Conservation (phyloP, 1,140 invertebrate species). For the Drosophila subpulchrella region DNA sequence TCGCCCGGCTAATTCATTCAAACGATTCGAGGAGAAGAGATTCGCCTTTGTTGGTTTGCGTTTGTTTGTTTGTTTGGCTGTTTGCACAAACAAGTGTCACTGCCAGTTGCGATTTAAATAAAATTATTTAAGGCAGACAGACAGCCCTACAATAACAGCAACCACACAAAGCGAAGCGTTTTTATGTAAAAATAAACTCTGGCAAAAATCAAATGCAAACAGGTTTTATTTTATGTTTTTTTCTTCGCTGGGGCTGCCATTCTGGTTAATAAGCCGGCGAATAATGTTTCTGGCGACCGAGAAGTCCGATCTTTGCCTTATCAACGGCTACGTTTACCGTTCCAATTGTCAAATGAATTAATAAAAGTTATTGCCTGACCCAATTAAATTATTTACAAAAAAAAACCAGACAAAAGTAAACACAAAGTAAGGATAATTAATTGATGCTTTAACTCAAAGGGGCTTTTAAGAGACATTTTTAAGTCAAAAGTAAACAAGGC, state of each 20-base stretch:
- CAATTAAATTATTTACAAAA: slow-evolving; percentile 3
- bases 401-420: background rate
- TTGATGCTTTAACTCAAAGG: background rate
- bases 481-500: background rate
- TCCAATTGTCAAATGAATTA: slow-evolving; percentile 55
- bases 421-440: background rate
- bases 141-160: slow-evolving; percentile 22
- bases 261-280: slow-evolving; percentile 46
- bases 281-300: slow-evolving; percentile 12
- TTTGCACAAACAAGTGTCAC: slow-evolving; percentile 72
- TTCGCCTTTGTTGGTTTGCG: slow-evolving; percentile 42
- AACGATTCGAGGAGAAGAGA: slow-evolving; percentile 47
- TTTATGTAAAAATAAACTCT: slow-evolving; percentile 52
- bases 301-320: slow-evolving; percentile 12
- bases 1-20: slow-evolving; percentile 65
- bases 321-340: slow-evolving; percentile 42
- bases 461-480: background rate
- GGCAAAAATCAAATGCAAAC: slow-evolving; percentile 69
- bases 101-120: slow-evolving; percentile 73
- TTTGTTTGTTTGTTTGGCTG: slow-evolving; percentile 54
- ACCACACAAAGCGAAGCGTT: slow-evolving; percentile 25
- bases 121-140: slow-evolving; percentile 64
- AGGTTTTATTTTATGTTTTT: slow-evolving; percentile 59
- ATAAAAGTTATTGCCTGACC: slow-evolving; percentile 28
- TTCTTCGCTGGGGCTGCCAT: slow-evolving; percentile 15